Evolutionary conservation across 2,888 invertebrate genomes (phyloP).

Genomic region (Philereme transversata): DNA sequence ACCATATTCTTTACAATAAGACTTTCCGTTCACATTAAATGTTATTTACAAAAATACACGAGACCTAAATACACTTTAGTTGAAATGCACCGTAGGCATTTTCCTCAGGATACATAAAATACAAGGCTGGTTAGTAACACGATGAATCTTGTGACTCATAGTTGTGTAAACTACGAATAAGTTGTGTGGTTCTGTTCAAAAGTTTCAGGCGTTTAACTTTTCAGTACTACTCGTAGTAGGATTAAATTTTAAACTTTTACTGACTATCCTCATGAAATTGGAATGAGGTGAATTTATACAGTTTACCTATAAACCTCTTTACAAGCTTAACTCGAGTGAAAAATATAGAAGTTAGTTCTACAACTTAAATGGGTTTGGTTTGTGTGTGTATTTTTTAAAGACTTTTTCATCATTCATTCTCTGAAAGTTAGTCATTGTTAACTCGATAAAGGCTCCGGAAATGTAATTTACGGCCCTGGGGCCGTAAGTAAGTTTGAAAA

Average conservation of each 20-base stretch:
- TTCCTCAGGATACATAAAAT: too few relatives aligned
- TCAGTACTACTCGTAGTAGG: constrained; percentile 63
- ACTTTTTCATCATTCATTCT: too few relatives aligned
- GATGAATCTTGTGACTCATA: constrained; percentile 9
- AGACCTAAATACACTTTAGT: too few relatives aligned
- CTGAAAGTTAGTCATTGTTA: too few relatives aligned
- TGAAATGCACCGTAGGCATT: too few relatives aligned
- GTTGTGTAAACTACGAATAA: constrained; percentile 36
- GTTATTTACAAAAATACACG: too few relatives aligned
- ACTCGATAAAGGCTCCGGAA: too few relatives aligned
- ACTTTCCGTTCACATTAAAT: too few relatives aligned
- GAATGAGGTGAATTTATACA: constrained; percentile 70
- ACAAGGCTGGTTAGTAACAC: neutral
- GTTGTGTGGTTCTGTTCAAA: constrained; percentile 48
- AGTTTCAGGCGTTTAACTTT: constrained; percentile 72
- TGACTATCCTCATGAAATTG: constrained; percentile 72
- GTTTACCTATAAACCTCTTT: constrained; percentile 52
- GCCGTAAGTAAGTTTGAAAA: too few relatives aligned
- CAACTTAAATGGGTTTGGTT: neutral
- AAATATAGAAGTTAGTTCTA: constrained; percentile 10
- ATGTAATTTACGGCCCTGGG: too few relatives aligned
- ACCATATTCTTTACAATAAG: too few relatives aligned
- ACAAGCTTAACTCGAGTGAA: constrained; percentile 23
- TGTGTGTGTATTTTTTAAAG: neutral
- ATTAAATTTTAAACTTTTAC: constrained; percentile 77